Evolutionary conservation across 2,888 invertebrate genomes (phyloP).

Genomic region (Nephrotoma appendiculata): DNA sequence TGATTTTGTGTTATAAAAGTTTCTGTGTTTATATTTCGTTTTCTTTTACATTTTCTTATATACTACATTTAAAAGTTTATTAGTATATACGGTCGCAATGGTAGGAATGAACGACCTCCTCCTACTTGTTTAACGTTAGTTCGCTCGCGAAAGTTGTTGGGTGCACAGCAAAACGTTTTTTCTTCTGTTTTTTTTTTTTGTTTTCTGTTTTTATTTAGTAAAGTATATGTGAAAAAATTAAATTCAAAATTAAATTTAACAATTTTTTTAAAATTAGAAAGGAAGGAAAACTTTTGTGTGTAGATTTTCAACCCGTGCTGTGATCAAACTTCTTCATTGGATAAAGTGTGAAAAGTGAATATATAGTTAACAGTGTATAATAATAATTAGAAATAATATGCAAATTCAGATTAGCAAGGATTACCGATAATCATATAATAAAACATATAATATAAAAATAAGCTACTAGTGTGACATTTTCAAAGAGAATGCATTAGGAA

Average conservation of each 20-base stretch:
- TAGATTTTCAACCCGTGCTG: neutral
- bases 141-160: constrained; percentile 34
- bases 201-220: no score
- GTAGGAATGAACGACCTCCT: constrained; percentile 21
- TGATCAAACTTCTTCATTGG: neutral
- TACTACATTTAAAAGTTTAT: neutral
- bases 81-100: constrained; percentile 10
- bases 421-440: neutral
- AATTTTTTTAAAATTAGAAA: neutral
- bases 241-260: neutral
- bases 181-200: constrained; percentile 2
- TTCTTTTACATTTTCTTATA: neutral
- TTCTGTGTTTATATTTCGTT: neutral
- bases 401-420: neutral
- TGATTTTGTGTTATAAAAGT: neutral
- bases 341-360: neutral
- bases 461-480: neutral
- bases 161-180: constrained; percentile 17
- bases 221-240: neutral
- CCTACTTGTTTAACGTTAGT: constrained; percentile 26
- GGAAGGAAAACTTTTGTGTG: neutral
- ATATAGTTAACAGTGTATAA: neutral
- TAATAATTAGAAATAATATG: neutral
- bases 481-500: neutral
- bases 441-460: neutral